Evolutionary conservation across 2,888 invertebrate species (phyloP), one percentile per base, ranked within the genome.

Genomic region (Campaea margaritaria): DNA sequence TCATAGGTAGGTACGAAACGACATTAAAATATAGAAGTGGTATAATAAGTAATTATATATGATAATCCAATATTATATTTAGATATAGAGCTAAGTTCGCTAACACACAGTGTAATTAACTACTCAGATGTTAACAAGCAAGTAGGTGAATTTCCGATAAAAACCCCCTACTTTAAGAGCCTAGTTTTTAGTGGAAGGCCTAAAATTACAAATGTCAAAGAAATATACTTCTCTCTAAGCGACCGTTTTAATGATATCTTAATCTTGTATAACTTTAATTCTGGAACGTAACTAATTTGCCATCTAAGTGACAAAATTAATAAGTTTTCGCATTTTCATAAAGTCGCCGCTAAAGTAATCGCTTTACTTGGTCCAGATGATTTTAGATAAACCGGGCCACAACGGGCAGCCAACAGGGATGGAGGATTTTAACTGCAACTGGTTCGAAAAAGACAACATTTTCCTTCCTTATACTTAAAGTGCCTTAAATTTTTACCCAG

Each of bases 371-470:
- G 83, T 87, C 84, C 86, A 87, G 89, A 87, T 90, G 87, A 89
- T 89, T 89, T 90, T 87, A 89, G 88, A 89, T 90, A 85, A 83
- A 80, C 83, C 78, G 68, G 67, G 72, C 77, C 81, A 83, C 84
- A 83, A 83, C 86, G 82, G 79, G 77, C 81, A 81, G 73, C 79
- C 75, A 89, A 90, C 85, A 89, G 81, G 82, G 89, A 91, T 73
- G 75, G 87, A 90, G 83, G 80, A 90, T 89, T 91, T 89, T 83
- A 86, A 90, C 87, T 86, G 88, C 87, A 85, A 87, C 88, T 89
- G 86, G 89, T 87, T 89, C 82, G 90, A 91, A 91, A 91, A 91
- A 91, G 91, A 90, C 91, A 91, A 89, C 89, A 87, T 89, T 90
- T 90, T 81, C 80, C 76, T 70, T 64, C 65, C 67, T 54, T 68